Base-by-base conservation (phyloP, 2,113 vertebrate genomes). In the Upupa epops region DNA sequence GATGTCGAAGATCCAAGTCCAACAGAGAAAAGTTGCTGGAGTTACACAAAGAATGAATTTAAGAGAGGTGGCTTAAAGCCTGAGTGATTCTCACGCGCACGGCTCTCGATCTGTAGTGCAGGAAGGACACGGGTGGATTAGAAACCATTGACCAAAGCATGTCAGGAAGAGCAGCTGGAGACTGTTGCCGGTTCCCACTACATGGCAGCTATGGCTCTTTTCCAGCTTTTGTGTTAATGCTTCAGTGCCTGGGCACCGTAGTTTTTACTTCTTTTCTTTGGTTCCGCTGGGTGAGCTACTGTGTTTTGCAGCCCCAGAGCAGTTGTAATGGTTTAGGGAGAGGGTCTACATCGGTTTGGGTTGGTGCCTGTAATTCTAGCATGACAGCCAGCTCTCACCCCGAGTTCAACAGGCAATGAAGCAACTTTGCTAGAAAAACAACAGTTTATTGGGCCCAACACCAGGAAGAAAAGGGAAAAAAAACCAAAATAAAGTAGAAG, bases 131-230 rank as follows among this genome's bases (percentile, higher is more conserved):
- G 36, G 49, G 42, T 61, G 79, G 74, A 66, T 66, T 70, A 72
- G n/a, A 79, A 93, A 77, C 25, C 61, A 86, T 7, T 76, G 29
- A 58, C 51, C 73, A 78, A 90, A 76, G 18, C 18, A n/a, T 80
- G 90, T 85, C 79, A 90, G 55, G 46, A 88, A 68, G 71, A 90
- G 21, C 75, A 82, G 82, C 48, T 90, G 91, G 69, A 79, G 61
- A 63, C 17, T 34, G 68, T 84, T 79, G 26, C 55, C 48, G 24
- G 7, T 61, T 79, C 42, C 51, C 58, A 78, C 26, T 4, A 45
- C 55, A 28, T 32, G 25, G n/a, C 66, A 94, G 63, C 46, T 85
- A 73, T 59, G 34, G 14, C 14, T 69, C 55, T 90, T 65, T 83
- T 64, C 9, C 0, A 0, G 45, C n/a, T 84, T 54, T 94, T 34